Conservation (phyloP, 2,113 vertebrate genomes). For the Microtus richardsoni region DNA sequence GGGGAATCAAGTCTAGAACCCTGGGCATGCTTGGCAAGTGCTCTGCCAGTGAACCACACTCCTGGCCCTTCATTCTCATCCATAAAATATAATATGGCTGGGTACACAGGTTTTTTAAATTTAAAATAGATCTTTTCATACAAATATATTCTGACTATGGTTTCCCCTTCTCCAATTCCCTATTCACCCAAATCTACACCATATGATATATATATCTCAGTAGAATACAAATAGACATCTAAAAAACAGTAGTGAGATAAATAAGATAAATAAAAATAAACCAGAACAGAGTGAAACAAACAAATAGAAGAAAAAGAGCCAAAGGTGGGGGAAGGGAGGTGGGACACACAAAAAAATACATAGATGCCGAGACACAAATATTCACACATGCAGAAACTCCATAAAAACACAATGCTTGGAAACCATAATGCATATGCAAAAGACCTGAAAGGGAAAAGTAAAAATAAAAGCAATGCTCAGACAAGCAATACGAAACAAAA, state of each 20-base stretch:
- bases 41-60: neutral
- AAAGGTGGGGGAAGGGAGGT: no score
- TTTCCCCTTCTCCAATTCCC: neutral
- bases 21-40: neutral
- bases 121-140: neutral
- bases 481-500: neutral
- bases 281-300: neutral
- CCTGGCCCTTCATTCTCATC: neutral
- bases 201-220: no score
- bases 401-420: neutral
- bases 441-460: neutral
- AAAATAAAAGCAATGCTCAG: neutral
- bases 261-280: neutral
- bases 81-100: neutral
- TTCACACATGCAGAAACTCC: no score
- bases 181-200: neutral
- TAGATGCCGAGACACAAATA: neutral
- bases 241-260: neutral
- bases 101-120: neutral
- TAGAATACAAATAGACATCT: neutral
- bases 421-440: neutral
- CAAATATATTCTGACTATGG: neutral
- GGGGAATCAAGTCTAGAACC: neutral
- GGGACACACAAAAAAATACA: neutral
- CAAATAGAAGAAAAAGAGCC: neutral